These are phyloP conservation scores for Parauchenoglanis ngamensis DNA, from an alignment of 2,797 vertebrate genomes.

Conservation along the genomic window DNA sequence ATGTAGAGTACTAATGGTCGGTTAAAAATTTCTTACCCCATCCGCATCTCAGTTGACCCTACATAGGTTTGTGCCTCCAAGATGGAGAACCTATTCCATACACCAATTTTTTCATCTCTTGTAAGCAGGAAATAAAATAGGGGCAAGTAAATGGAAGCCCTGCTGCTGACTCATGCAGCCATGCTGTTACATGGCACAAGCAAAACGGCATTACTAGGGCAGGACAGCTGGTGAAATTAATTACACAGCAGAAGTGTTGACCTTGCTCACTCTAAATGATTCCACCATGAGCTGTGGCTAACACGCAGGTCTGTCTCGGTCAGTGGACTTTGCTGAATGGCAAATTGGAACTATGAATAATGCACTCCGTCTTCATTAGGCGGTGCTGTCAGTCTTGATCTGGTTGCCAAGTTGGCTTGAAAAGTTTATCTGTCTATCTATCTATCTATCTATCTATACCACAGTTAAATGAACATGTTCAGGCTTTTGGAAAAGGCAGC, in stretches of 20 bases:
- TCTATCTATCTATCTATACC: not conserved
- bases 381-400: slow-evolving; percentile 52
- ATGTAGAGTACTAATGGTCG: not conserved
- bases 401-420: slow-evolving; percentile 9
- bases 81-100: not conserved
- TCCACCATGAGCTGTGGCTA: slow-evolving; percentile 29
- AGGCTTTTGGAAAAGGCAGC: not conserved
- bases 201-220: slow-evolving; percentile 5
- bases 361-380: slow-evolving; percentile 58
- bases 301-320: slow-evolving; percentile 42
- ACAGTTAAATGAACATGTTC: not conserved
- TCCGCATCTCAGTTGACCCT: not conserved
- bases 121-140: not conserved
- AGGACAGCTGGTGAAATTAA: slow-evolving; percentile 53
- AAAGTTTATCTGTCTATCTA: not conserved
- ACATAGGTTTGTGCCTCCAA: not conserved
- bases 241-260: slow-evolving; percentile 49
- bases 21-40: not conserved
- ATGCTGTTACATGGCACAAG: slow-evolving; percentile 29
- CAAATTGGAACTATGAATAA: slow-evolving; percentile 57
- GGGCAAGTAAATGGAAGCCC: not conserved
- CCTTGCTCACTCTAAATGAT: slow-evolving; percentile 43
- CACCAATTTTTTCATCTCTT: not conserved
- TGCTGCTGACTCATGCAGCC: slow-evolving; percentile 7
- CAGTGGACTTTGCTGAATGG: slow-evolving; percentile 54